These are phyloP conservation scores for Botrylloides violaceus DNA, from an alignment of 23 tunicate genomes.

Conservation along the genomic window DNA sequence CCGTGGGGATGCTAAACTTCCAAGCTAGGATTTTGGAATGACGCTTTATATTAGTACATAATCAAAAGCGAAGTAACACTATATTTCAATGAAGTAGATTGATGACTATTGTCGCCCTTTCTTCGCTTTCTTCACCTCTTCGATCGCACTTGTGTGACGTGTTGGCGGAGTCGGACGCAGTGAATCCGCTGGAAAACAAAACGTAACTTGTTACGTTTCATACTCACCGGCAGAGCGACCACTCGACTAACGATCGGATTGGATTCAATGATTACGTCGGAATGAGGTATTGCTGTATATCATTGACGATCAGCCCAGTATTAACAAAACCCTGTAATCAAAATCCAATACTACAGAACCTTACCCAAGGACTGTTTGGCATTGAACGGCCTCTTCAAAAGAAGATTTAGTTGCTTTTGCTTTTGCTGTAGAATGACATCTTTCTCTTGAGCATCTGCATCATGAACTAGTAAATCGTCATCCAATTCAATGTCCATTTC, in stretches of 20 bases:
- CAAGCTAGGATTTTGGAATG: no score
- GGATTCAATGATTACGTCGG: no score
- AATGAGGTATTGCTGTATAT: no score
- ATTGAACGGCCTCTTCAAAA: slow-evolving; percentile 54
- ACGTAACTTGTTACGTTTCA: no score
- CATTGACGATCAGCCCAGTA: no score
- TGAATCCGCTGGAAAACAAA: background rate
- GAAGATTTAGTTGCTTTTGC: slow-evolving; percentile 27
- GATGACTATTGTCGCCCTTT: background rate
- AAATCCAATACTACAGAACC: no score
- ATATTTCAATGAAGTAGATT: slow-evolving; percentile 7
- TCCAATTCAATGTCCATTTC: slow-evolving; percentile 70
- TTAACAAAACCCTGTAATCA: no score
- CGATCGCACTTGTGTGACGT: slow-evolving; percentile 6
- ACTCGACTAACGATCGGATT: background rate
- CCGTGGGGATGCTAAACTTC: no score
- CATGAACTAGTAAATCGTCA: slow-evolving; percentile 46
- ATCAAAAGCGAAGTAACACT: no score
- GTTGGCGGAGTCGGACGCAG: background rate
- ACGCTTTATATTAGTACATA: no score
- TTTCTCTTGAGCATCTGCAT: slow-evolving; percentile 15
- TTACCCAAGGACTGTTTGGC: slow-evolving; percentile 73
- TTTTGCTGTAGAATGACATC: slow-evolving; percentile 20
- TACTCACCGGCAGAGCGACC: no score
- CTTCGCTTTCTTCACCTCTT: slow-evolving; percentile 7